phyloP scores from a whole-genome alignment of 2,113 vertebrate species.

The Labeo rohita region DNA sequence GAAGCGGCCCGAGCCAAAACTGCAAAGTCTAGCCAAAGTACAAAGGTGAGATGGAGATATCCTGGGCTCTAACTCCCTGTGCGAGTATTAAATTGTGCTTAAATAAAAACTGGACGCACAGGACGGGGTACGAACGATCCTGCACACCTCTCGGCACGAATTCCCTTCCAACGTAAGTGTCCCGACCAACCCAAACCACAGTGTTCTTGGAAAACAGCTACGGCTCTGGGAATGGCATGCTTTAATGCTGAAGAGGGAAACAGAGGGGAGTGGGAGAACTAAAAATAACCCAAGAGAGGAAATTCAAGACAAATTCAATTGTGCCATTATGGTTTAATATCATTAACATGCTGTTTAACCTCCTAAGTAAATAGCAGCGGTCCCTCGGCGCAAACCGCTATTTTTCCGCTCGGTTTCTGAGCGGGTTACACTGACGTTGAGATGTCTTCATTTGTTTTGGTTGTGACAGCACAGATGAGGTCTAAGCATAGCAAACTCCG shows the following conservation, averaged over 20 bases:
- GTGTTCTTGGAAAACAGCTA: not conserved
- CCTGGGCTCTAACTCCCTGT: not conserved
- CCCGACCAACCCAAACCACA: constrained; percentile 7
- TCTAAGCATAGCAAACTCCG: not conserved
- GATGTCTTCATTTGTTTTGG: constrained; percentile 56
- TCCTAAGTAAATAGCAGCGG: constrained; percentile 1
- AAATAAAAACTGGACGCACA: not conserved
- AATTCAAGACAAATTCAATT: constrained; percentile 60
- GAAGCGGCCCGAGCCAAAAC: not conserved
- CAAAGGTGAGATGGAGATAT: not conserved
- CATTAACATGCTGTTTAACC: not conserved
- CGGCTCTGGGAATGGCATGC: not conserved
- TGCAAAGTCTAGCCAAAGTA: not conserved
- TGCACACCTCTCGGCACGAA: not conserved
- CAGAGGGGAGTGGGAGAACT: constrained; percentile 24
- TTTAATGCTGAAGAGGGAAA: constrained; percentile 2
- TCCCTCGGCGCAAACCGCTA: not conserved
- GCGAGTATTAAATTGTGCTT: constrained; percentile 1
- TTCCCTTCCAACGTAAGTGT: not conserved
- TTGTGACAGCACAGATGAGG: constrained; percentile 35
- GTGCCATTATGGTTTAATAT: constrained; percentile 12
- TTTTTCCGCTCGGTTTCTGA: not conserved
- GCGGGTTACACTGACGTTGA: not conserved
- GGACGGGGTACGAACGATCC: not conserved
- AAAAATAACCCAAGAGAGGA: constrained; percentile 57